Conservation (phyloP, 2,888 invertebrate species). For the Homarus gammarus region DNA sequence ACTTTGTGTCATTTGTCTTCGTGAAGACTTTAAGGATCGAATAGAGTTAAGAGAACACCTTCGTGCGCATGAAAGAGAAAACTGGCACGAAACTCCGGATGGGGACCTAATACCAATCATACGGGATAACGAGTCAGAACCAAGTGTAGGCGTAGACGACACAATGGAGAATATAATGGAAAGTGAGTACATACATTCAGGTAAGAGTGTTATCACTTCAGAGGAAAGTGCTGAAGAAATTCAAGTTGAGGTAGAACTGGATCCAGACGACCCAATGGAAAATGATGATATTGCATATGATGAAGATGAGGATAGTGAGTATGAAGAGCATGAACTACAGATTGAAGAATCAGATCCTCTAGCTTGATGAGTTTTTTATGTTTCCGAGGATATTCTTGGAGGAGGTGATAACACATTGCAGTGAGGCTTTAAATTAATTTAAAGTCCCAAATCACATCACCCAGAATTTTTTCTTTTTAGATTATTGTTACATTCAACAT, state of each 20-base stretch:
- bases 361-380: conserved; percentile 40
- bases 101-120: conserved; percentile 53
- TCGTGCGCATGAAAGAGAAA: conserved; percentile 61
- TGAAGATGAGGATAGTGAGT: conserved; percentile 44
- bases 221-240: conserved; percentile 24
- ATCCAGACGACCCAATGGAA: conserved; percentile 57
- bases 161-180: conserved; percentile 22
- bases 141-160: conserved; percentile 53
- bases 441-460: neutral
- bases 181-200: neutral
- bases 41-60: conserved; percentile 68
- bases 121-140: neutral
- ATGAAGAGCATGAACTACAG: conserved; percentile 43
- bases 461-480: neutral
- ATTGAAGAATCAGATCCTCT: conserved; percentile 49
- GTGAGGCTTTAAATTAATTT: neutral
- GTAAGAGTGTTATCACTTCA: too few relatives aligned
- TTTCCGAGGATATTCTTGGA: conserved; percentile 20
- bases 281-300: neutral
- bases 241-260: conserved; percentile 61
- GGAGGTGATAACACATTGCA: neutral
- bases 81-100: conserved; percentile 56
- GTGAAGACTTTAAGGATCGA: conserved; percentile 60
- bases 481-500: too few relatives aligned
- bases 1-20: conserved; percentile 59